A percentile compares a stretch with the other conserved stretches of the same genome.
Conservation (phyloP, 2,888 invertebrate species). For the Anoplius nigerrimus region DNA sequence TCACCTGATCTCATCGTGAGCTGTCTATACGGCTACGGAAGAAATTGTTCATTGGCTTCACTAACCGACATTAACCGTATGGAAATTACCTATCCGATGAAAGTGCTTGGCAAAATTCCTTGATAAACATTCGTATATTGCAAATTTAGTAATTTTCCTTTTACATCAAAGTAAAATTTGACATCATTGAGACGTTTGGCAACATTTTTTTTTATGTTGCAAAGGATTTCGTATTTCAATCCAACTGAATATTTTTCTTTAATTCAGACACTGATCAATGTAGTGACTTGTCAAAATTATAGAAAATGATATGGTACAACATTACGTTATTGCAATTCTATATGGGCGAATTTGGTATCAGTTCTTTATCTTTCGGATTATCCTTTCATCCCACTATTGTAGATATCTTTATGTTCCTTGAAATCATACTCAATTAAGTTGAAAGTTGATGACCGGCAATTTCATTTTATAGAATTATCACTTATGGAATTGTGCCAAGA, state of each 20-base stretch:
- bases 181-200: no score
- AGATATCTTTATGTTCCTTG: no score
- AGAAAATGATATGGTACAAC: background rate
- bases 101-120: slow-evolving; percentile 31
- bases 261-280: background rate
- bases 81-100: slow-evolving; percentile 18
- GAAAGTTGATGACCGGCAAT: background rate
- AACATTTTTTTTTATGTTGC: no score
- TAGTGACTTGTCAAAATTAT: background rate
- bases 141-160: background rate
- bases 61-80: slow-evolving; percentile 55
- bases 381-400: no score
- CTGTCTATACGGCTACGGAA: slow-evolving; percentile 47
- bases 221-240: background rate
- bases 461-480: background rate
- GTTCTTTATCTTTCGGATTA: no score
- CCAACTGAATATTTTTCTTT: background rate
- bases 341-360: no score
- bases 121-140: slow-evolving; percentile 49
- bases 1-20: slow-evolving; percentile 48
- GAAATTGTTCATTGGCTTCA: slow-evolving; percentile 53
- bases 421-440: background rate
- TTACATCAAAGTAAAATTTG: background rate
- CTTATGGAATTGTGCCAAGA: slow-evolving; percentile 55
- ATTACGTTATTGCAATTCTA: background rate